Evolutionary conservation across 92 coral and sea anemone genomes (phyloP), one percentile per base, ranked within the genome.

Genomic region (Pocillopora meandrina): DNA sequence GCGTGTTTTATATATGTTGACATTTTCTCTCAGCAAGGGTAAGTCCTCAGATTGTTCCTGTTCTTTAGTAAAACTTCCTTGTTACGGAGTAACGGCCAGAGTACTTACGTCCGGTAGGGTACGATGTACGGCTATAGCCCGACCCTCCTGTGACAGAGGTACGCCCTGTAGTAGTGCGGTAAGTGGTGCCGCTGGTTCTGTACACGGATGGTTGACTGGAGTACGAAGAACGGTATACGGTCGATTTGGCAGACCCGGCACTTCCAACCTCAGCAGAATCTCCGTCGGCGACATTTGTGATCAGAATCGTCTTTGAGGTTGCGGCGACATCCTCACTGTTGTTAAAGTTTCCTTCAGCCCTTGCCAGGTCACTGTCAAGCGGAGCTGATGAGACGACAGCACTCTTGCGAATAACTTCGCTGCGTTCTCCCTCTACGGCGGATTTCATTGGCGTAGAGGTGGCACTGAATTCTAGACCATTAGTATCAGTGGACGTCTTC

Each of bases 281-380:
- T 2, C 35, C 56, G 55, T 6, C 78, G 26, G 31, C 57, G 9
- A 10, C n/a, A 56, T 77, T 69, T 19, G 78, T 21, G 26, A 56
- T 61, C 58, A 77, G 58, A 23, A 18, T 18, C 26, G 68, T 61
- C 69, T 77, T 77, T 23, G 81, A 34, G 19, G 70, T 60, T 35
- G 59, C 31, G 16, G 69, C 10, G 62, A 42, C 10, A 15, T n/a
- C 56, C n/a, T 35, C 56, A 20, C 74, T 56, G 69, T 56, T 60
- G 2, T 77, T 56, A 31, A 60, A 77, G 55, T 60, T 77, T 18
- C 81, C 81, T 20, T 77, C 81, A 60, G 81, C 81, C 64, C 81
- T 77, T 26, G 81, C 81, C 34, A 77, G 42, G 81, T 77, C 81
- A 61, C 56, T 77, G 57, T 77, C 81, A 33, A 74, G 36, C n/a